These are phyloP conservation scores for Dysdera silvatica DNA, from an alignment of 1,140 invertebrate genomes.

Conservation along the genomic window DNA sequence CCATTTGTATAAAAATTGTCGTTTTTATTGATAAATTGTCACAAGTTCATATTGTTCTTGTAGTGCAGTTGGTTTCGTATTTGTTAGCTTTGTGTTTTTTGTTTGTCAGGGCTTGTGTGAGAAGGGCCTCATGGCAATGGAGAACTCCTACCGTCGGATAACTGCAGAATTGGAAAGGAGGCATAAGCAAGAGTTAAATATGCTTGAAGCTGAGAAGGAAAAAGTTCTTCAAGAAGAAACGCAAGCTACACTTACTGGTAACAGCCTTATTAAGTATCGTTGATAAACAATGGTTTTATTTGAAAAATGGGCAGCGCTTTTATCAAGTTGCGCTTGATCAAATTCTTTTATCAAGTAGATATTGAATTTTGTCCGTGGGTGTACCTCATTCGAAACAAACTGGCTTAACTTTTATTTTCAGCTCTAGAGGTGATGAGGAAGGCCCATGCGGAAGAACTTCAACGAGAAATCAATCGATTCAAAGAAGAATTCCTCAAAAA, in stretches of 20 bases:
- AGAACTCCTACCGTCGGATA: conserved; percentile 75
- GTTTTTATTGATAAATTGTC: background rate
- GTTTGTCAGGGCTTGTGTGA: conserved; percentile 61
- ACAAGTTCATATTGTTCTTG: background rate
- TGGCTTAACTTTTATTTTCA: conserved; percentile 39
- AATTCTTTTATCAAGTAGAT: background rate
- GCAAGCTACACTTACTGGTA: conserved; percentile 53
- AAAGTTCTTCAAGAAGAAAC: conserved; percentile 84
- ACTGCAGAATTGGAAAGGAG: conserved; percentile 76
- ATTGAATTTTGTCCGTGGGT: background rate
- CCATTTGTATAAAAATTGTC: background rate
- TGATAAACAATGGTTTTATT: background rate
- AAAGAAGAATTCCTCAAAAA: conserved; percentile 67
- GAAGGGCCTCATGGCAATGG: conserved; percentile 75
- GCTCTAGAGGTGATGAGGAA: conserved; percentile 87
- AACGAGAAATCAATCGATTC: conserved; percentile 76
- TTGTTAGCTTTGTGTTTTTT: background rate
- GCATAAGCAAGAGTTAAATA: conserved; percentile 65
- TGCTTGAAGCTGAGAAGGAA: conserved; percentile 69
- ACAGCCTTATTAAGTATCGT: background rate
- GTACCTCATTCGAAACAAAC: background rate
- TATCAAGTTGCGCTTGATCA: background rate
- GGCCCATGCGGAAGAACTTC: conserved; percentile 81
- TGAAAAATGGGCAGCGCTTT: no score
- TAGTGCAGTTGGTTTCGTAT: background rate